Evolutionary conservation across 2,113 vertebrate genomes (phyloP), one percentile per base, ranked within the genome.

Genomic region (Phylloscopus trochilus): DNA sequence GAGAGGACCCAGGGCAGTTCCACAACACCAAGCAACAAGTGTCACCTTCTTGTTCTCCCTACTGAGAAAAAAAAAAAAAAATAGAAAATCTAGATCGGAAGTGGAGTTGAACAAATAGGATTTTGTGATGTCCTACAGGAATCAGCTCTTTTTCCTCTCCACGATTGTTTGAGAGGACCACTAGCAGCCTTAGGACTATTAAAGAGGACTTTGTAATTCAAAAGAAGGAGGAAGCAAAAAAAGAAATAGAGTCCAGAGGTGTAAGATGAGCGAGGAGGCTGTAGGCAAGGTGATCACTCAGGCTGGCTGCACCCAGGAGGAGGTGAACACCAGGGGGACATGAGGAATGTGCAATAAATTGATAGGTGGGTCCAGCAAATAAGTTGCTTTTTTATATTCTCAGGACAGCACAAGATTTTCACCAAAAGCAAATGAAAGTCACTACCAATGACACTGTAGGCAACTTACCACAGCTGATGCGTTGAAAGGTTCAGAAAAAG

Each of bases 311-410:
- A 27, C 16, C 3, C 46, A 70, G 30, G 37, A 68, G 33, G 16
- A 93, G 21, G 4, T 18, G 59, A 83, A 43, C 0, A 11, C 53
- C n/a, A 37, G 52, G 18, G 15, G 37, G 6, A 26, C 19, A 20
- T 0, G 1, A 72, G 13, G 24, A 51, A 56, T 1, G 0, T 21
- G 15, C 18, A 83, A 16, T 8, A 17, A 74, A 76, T 6, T 24
- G 18, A 66, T 58, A 33, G 24, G 16, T 43, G 44, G 87, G 35
- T 49, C 14, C 22, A 56, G 18, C 0, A 0, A 52, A 11, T 11
- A 60, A 33, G 9, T 41, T 35, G 41, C n/a, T 68, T 6, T 12
- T 72, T 75, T 56, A 14, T 22, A 30, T 66, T 67, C 64, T 62
- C 10, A 62, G 30, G 30, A 39, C 23, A 74, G 22, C 11, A 66